Evolutionary conservation across 2,888 invertebrate species (phyloP).

Genomic region (Archips crataeganus): DNA sequence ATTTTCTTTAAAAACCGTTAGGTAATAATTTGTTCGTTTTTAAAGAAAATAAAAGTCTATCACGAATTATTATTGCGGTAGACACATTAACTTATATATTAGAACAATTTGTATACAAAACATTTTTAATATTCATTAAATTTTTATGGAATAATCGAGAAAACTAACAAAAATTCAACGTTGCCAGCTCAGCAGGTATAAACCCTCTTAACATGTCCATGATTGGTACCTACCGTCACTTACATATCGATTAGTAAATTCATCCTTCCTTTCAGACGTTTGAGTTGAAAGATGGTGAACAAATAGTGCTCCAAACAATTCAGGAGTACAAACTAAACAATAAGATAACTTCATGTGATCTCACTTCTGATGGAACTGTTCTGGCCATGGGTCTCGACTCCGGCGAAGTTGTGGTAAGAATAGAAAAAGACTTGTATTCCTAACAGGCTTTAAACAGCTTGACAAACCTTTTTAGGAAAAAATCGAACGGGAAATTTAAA

Average conservation of each 20-base stretch:
- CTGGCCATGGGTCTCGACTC: conserved; percentile 88
- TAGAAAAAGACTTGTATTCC: neutral
- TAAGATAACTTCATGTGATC: conserved; percentile 72
- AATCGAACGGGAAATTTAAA: neutral
- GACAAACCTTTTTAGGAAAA: neutral
- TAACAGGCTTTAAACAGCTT: neutral
- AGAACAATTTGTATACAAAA: too few species aligned
- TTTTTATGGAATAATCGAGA: too few species aligned
- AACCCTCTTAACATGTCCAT: too few species aligned
- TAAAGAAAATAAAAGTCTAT: too few species aligned
- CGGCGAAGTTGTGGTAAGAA: conserved; percentile 87
- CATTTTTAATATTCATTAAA: too few species aligned
- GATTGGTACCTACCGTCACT: too few species aligned
- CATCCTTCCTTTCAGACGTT: conserved; percentile 58
- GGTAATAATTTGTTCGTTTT: too few species aligned
- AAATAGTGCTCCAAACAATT: conserved; percentile 58
- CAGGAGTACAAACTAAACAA: conserved; percentile 70
- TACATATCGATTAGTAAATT: neutral
- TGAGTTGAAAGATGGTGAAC: conserved; percentile 56
- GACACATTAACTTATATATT: too few species aligned
- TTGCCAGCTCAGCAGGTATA: too few species aligned
- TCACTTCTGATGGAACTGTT: conserved; percentile 84
- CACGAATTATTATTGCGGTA: too few species aligned
- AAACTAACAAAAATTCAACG: too few species aligned
- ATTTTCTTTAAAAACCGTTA: too few species aligned